These are phyloP conservation scores for Platysternon megacephalum DNA, from an alignment of 2,113 vertebrate species.

Conservation along the genomic window DNA sequence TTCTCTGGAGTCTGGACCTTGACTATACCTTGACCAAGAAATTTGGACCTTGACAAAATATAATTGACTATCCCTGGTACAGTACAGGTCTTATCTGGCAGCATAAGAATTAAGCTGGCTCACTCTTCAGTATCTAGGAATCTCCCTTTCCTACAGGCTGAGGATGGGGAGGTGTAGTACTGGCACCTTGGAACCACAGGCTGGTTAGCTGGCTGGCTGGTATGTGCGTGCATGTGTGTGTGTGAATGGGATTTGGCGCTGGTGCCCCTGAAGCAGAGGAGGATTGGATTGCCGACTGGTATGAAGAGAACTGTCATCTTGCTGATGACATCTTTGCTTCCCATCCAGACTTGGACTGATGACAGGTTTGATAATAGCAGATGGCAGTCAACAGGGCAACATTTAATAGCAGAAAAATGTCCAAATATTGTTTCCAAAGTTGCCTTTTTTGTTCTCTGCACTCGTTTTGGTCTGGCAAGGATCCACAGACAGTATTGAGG, in stretches of 20 bases:
- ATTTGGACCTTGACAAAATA: too few relatives aligned
- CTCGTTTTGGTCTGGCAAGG: conserved; percentile 30
- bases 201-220: rapidly evolving
- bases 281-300: background rate
- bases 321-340: conserved; percentile 5
- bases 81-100: background rate
- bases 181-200: background rate
- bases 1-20: too few relatives aligned
- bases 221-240: rapidly evolving
- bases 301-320: background rate
- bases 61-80: too few relatives aligned
- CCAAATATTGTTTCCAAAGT: conserved; percentile 14
- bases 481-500: conserved; percentile 37
- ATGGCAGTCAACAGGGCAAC: conserved; percentile 25
- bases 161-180: rapidly evolving
- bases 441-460: background rate
- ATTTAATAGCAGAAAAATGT: conserved; percentile 27
- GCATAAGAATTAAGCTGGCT: background rate
- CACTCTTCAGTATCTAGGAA: background rate
- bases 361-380: conserved; percentile 48
- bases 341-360: conserved; percentile 7
- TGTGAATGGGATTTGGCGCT: background rate
- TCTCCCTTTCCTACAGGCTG: background rate
- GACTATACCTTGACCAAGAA: too few relatives aligned
- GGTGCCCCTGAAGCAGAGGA: rapidly evolving